Evolutionary conservation across 2,113 vertebrate genomes (phyloP), one percentile per base, ranked within the genome.

Genomic region (Dromiciops gliroides): DNA sequence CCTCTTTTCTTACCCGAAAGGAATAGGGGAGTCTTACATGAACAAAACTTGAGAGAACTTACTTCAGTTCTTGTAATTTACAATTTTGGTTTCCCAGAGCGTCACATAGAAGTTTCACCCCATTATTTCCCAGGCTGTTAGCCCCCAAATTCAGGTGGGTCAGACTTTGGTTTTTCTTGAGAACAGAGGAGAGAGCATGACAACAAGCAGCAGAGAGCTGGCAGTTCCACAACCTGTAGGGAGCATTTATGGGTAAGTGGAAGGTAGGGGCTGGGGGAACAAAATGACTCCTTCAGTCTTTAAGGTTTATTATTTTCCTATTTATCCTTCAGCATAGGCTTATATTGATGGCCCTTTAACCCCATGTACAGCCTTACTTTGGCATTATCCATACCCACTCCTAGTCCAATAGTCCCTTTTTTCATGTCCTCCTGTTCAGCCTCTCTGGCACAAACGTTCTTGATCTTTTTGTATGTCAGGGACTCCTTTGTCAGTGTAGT

Each of bases 1-100:
- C 14, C 14, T 75, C 3, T 16, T n/a, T n/a, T 60, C 28, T 75
- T 75, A n/a, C 60, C 37, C 37, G 0, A 75, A 75, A n/a, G 31
- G 60, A n/a, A 75, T n/a, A 75, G 37, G 31, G 14, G 12, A 67
- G 19, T 75, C 60, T 75, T n/a, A 75, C 4, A 75, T n/a, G 4
- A 75, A 75, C 31, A 75, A 75, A n/a, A 14, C 37, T 75, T 75
- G 37, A 75, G 60, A 75, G 37, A 31, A 95, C 97, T 97, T 22
- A 97, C 97, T 97, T 95, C 9, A 97, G 96, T 47, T 96, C 97
- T 44, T 37, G 95, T 28, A 97, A 92, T 11, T 3, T 47, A 24
- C 93, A 96, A 0, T 37, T 48, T 0, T 90, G 52, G 0, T 94
- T 53, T 48, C 11, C 5, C 31, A 97, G 1, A 56, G 9, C 95